Percentiles rank a stretch among this genome's conserved stretches.
These are phyloP conservation scores for Triplophysa yarkandensis DNA, from an alignment of 2,797 vertebrate genomes.

Conservation along the genomic window DNA sequence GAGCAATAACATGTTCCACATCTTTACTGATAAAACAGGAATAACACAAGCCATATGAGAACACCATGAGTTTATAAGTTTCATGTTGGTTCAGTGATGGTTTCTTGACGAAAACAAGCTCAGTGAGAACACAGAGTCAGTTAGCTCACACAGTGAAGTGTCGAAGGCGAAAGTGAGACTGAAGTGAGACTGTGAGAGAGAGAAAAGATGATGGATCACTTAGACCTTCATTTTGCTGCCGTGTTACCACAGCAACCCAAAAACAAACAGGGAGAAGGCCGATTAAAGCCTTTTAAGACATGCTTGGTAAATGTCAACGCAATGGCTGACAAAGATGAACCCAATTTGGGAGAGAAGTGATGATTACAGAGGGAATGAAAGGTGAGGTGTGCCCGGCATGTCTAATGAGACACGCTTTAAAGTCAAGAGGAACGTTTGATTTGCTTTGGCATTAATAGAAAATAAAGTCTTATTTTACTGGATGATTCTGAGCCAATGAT, in stretches of 20 bases:
- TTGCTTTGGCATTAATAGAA: slow-evolving; percentile 1
- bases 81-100: not conserved
- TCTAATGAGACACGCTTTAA: slow-evolving; percentile 13
- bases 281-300: slow-evolving; percentile 46
- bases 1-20: too few species aligned
- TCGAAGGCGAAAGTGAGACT: slow-evolving; percentile 14
- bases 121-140: not conserved
- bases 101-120: not conserved
- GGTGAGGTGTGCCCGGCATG: slow-evolving; percentile 25
- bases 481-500: too few species aligned
- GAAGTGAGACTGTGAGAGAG: not conserved
- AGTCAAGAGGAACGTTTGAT: not conserved
- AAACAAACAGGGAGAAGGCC: slow-evolving; percentile 42
- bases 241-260: slow-evolving; percentile 46
- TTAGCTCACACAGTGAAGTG: slow-evolving; percentile 20
- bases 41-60: not conserved
- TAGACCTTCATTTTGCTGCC: slow-evolving; percentile 26
- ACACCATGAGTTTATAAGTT: not conserved
- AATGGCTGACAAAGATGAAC: slow-evolving; percentile 21
- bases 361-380: slow-evolving; percentile 25
- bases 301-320: slow-evolving; percentile 42
- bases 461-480: too few species aligned
- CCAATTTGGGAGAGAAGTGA: slow-evolving; percentile 30
- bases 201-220: slow-evolving; percentile 37
- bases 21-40: not conserved